These are phyloP conservation scores for Callimorpha dominula DNA, from an alignment of 2,888 invertebrate species.

Conservation along the genomic window DNA sequence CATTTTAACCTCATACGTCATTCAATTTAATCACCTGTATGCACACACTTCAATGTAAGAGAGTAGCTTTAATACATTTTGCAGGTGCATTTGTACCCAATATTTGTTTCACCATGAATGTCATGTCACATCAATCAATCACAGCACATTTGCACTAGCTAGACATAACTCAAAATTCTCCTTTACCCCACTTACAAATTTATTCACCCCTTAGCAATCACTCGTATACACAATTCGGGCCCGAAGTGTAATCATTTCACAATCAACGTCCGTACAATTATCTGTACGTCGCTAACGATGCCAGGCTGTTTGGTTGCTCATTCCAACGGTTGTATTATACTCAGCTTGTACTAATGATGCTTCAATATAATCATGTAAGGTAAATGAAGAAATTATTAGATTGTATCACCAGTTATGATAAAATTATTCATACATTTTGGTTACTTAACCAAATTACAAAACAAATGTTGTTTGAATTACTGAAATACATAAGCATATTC, in stretches of 20 bases:
- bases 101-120: too few relatives aligned
- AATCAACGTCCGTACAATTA: constrained; percentile 31
- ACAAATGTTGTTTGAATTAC: not conserved
- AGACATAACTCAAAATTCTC: not conserved
- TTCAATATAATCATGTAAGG: constrained; percentile 9
- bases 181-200: constrained; percentile 2
- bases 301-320: constrained; percentile 15
- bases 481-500: not conserved
- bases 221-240: constrained; percentile 15
- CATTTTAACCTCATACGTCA: too few relatives aligned
- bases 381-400: constrained; percentile 13
- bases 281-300: constrained; percentile 35
- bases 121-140: not conserved
- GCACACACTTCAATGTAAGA: not conserved
- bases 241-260: constrained; percentile 25
- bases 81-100: too few relatives aligned
- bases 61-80: not conserved
- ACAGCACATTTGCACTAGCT: not conserved
- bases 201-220: constrained; percentile 14
- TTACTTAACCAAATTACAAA: not conserved
- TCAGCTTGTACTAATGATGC: constrained; percentile 17
- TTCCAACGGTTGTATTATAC: constrained; percentile 4
- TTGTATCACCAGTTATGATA: not conserved
- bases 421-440: not conserved
- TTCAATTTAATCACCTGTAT: not conserved